phyloP scores from a whole-genome alignment of 1,140 invertebrate genomes.

The Cydia splendana region DNA sequence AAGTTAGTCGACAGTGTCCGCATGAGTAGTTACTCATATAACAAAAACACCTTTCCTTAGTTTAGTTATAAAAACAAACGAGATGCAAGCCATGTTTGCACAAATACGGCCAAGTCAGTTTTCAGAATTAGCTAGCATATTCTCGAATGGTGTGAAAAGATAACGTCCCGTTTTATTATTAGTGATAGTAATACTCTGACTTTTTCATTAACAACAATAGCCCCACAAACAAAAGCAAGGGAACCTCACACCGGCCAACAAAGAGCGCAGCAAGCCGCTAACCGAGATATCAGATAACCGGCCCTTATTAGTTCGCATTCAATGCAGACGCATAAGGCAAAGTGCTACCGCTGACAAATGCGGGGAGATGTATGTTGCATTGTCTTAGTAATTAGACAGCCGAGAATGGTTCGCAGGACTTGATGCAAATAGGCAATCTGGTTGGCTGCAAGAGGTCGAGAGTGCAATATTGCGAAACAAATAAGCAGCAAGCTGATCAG shows the following conservation, averaged over 20 bases:
- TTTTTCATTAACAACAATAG: conserved; percentile 9
- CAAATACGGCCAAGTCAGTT: too few relatives aligned
- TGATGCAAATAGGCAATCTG: conserved; percentile 10
- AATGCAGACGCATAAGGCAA: conserved; percentile 21
- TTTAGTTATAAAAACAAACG: too few relatives aligned
- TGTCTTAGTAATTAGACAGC: conserved; percentile 20
- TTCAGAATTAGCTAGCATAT: background rate
- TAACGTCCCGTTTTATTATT: background rate
- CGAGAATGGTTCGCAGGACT: conserved; percentile 12
- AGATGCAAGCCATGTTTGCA: too few relatives aligned
- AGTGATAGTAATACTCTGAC: background rate
- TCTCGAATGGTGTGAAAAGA: background rate
- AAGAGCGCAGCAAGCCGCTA: background rate
- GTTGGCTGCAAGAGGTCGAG: conserved; percentile 28
- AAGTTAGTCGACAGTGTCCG: too few relatives aligned
- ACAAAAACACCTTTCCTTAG: too few relatives aligned
- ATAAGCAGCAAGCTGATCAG: conserved; percentile 37
- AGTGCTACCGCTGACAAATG: conserved; percentile 29
- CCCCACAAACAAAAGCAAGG: background rate
- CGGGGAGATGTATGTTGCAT: conserved; percentile 25
- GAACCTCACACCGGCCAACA: conserved; percentile 22
- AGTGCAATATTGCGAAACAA: conserved; percentile 34
- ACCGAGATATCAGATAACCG: conserved; percentile 24
- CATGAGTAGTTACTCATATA: too few relatives aligned
- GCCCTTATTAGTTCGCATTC: conserved; percentile 29